Evolutionary conservation across 2,113 vertebrate genomes (phyloP).

Genomic region (Chloebia gouldiae): DNA sequence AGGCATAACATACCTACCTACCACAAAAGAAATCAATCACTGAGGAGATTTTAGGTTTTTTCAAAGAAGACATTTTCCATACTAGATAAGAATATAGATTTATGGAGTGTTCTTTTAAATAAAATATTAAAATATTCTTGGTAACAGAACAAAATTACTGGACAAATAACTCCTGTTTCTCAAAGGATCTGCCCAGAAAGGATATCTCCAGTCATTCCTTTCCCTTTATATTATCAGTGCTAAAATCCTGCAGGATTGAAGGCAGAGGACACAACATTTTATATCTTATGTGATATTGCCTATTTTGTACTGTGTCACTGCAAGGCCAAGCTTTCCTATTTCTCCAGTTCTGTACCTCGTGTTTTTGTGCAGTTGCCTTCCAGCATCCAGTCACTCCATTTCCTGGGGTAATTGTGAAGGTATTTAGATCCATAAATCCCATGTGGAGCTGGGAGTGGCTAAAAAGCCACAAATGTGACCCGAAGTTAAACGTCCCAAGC

Average conservation of each 20-base stretch:
- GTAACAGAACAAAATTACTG: not conserved
- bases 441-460: not conserved
- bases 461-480: not conserved
- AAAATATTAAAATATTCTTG: not conserved
- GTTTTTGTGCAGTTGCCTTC: not conserved
- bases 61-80: not conserved
- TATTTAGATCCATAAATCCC: constrained; percentile 4
- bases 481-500: not conserved
- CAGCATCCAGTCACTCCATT: not conserved
- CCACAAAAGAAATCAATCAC: not conserved
- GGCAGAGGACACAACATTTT: not conserved
- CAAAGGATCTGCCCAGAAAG: not conserved
- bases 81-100: not conserved
- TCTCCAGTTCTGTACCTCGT: not conserved
- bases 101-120: not conserved
- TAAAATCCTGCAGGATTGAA: not conserved
- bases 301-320: not conserved
- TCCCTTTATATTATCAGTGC: not conserved
- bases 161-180: not conserved
- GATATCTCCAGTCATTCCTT: not conserved
- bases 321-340: not conserved
- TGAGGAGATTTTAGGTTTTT: not conserved
- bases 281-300: not conserved
- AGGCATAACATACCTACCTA: not conserved
- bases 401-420: not conserved